Percentiles rank a stretch among this genome's conserved stretches.
Evolutionary conservation across 2,888 invertebrate species (phyloP).

Genomic region (Leucozona laternaria): DNA sequence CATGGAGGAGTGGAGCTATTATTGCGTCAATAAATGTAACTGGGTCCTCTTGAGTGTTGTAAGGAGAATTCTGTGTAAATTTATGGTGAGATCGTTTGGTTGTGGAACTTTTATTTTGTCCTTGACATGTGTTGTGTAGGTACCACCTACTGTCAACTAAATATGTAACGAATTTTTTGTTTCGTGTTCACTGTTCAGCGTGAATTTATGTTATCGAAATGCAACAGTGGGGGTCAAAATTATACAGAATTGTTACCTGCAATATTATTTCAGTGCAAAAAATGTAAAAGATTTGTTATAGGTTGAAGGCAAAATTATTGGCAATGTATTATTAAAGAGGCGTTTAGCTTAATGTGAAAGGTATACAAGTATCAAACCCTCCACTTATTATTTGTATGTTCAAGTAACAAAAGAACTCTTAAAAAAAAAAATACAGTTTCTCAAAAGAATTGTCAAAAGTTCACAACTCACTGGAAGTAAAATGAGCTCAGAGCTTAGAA

Average conservation of each 20-base stretch:
- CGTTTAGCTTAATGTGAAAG: no score
- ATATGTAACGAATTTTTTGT: constrained; percentile 3
- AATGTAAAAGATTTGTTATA: background rate
- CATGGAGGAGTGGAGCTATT: constrained; percentile 53
- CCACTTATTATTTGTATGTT: no score
- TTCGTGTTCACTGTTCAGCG: background rate
- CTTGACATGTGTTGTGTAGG: constrained; percentile 54
- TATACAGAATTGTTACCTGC: background rate
- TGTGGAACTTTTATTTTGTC: constrained; percentile 27
- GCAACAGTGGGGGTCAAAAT: constrained; percentile 12
- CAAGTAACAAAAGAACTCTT: no score
- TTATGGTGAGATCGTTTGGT: background rate
- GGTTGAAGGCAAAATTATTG: no score
- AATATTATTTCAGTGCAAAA: background rate
- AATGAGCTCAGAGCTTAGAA: no score
- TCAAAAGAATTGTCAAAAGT: no score
- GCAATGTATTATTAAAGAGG: no score
- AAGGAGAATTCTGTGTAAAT: constrained; percentile 34
- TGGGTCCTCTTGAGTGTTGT: constrained; percentile 60
- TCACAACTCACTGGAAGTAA: no score
- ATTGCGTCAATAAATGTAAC: constrained; percentile 70
- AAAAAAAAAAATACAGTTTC: no score
- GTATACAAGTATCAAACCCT: no score
- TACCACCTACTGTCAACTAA: constrained; percentile 12
- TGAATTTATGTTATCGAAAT: constrained; percentile 1